These are phyloP conservation scores for Halcyon malimbica DNA, from an alignment of 2,113 vertebrate species.

Conservation along the genomic window DNA sequence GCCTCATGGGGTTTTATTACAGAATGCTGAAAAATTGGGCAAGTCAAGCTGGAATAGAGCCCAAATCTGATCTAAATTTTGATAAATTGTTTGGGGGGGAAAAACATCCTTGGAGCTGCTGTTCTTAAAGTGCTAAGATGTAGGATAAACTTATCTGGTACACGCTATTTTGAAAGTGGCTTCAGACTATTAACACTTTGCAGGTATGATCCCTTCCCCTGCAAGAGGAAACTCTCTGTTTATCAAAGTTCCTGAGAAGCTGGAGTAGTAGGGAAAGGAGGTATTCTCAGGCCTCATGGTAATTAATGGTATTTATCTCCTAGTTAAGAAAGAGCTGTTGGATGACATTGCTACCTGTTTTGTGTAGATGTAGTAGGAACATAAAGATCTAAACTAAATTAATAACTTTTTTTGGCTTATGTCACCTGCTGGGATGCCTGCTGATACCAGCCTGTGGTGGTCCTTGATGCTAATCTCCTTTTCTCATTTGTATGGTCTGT, in stretches of 20 bases:
- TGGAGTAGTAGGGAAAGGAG: neutral
- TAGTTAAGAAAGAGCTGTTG: neutral
- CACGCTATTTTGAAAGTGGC: neutral
- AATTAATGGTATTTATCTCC: neutral
- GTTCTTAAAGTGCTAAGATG: neutral
- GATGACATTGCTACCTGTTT: neutral
- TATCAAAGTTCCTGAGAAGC: neutral
- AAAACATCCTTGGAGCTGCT: neutral
- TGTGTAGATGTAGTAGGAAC: neutral
- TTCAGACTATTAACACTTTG: neutral
- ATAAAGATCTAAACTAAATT: neutral
- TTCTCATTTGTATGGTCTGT: neutral
- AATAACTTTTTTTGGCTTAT: rapidly evolving
- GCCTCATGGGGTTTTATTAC: slow-evolving; percentile 21
- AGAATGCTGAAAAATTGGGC: slow-evolving; percentile 41
- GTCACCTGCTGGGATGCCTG: neutral
- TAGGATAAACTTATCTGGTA: neutral
- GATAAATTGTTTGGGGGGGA: neutral
- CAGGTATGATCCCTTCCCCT: neutral
- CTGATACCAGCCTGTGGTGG: neutral
- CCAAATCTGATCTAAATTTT: slow-evolving; percentile 29
- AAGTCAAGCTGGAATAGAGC: neutral
- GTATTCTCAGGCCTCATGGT: neutral
- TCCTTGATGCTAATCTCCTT: neutral
- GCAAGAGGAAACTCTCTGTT: neutral